Evolutionary conservation across 2,113 vertebrate genomes (phyloP), one percentile per base, ranked within the genome.

Genomic region (Tachuris rubrigastra): DNA sequence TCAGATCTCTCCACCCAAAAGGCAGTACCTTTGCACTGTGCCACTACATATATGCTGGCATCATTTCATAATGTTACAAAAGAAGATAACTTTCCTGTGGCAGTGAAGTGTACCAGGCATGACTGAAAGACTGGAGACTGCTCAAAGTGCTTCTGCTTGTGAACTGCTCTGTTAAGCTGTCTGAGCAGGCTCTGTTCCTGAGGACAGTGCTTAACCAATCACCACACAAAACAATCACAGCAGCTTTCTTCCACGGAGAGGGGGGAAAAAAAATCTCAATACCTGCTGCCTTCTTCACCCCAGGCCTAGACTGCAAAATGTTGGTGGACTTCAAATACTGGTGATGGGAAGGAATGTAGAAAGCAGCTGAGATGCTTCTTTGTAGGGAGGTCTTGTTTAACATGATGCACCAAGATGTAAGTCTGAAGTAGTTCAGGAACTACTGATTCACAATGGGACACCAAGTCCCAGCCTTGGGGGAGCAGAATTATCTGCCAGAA

Each of bases 31-130:
- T 39, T 47, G 37, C 23, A 24, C 19, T 0, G 0, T 25, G n/a
- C 41, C 3, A 3, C 0, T 0, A 7, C 33, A 17, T 5, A 6
- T 20, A 8, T 35, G n/a, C 44, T 2, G 2, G 4, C 4, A 1
- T 42, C 18, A 50, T 47, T 14, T 25, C 33, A 9, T 28, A 4
- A 13, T 53, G 19, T 66, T 56, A 17, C 11, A 20, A 24, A 55
- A 53, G 68, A 30, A 28, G 41, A 16, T 39, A 50, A 24, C 10
- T 66, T 92, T 62, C 23, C 23, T 58, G 37, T 85, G 69, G 53
- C 46, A 89, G 31, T 24, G 41, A 52, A 8, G 31, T 18, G 5
- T n/a, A 19, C 13, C 0, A 3, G 52, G 19, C 11, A 10, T 14
- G 31, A 20, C 24, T 23, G 49, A 59, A 81, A 42, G 28, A 41